phyloP scores from a whole-genome alignment of 2,113 vertebrate genomes.

The Falcunculus frontatus region DNA sequence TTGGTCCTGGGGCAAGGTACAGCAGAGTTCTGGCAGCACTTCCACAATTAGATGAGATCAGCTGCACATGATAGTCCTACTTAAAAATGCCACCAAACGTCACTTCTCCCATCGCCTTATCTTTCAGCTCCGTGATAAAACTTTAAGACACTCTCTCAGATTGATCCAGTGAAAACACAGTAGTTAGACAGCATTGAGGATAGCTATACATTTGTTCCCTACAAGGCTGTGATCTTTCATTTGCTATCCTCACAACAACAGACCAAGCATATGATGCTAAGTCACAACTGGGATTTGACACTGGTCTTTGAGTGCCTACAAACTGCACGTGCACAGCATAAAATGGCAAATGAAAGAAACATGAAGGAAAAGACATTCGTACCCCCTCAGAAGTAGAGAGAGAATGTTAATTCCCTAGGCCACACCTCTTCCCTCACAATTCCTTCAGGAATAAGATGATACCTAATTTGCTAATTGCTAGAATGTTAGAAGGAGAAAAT shows the following conservation, averaged over 20 bases:
- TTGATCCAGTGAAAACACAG: neutral
- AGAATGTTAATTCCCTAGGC: neutral
- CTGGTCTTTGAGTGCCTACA: neutral
- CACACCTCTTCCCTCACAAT: neutral
- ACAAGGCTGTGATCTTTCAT: neutral
- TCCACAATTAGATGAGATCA: neutral
- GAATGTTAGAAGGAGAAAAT: neutral
- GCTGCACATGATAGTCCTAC: neutral
- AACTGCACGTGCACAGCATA: neutral
- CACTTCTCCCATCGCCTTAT: neutral
- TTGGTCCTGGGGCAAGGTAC: neutral
- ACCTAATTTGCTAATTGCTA: neutral
- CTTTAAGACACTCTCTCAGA: neutral
- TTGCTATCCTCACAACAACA: neutral
- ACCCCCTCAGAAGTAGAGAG: neutral
- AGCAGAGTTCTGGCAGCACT: neutral
- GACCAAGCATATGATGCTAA: neutral
- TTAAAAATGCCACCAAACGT: neutral
- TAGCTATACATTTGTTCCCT: neutral
- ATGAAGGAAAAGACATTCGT: neutral
- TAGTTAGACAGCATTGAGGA: neutral
- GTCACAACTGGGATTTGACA: neutral
- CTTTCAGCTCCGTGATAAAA: neutral
- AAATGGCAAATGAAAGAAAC: neutral
- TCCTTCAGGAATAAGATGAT: neutral